Evolutionary conservation across 92 coral and sea anemone species (phyloP).

Genomic region (Metridium senile): DNA sequence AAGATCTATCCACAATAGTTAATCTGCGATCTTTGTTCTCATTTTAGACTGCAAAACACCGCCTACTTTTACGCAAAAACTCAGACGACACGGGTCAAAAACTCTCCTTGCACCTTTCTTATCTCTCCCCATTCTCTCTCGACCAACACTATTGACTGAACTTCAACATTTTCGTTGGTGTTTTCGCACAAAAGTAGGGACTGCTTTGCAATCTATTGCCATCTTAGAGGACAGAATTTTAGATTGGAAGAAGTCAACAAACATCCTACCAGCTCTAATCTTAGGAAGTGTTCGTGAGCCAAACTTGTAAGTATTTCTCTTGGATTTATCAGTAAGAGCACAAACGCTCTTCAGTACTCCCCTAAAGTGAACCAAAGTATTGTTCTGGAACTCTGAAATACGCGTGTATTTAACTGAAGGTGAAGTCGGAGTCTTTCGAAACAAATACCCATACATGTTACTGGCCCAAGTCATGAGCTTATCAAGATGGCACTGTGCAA

Average conservation of each 20-base stretch:
- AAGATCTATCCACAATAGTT: too few relatives aligned
- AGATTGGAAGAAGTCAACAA: background rate
- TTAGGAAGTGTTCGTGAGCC: slow-evolving; percentile 65
- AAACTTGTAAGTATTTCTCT: slow-evolving; percentile 50
- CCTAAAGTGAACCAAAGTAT: slow-evolving; percentile 78
- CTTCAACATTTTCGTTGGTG: too few relatives aligned
- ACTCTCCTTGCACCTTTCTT: too few relatives aligned
- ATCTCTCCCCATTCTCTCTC: too few relatives aligned
- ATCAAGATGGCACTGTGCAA: slow-evolving; percentile 64
- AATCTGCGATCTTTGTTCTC: too few relatives aligned
- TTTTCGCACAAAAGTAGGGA: too few relatives aligned
- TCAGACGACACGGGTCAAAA: too few relatives aligned
- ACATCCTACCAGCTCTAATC: slow-evolving; percentile 61
- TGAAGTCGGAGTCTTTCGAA: slow-evolving; percentile 14
- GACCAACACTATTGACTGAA: too few relatives aligned
- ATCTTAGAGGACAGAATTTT: too few relatives aligned
- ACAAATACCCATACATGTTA: slow-evolving; percentile 56
- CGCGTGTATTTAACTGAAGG: slow-evolving; percentile 47
- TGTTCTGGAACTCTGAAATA: slow-evolving; percentile 64
- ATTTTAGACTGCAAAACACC: too few relatives aligned
- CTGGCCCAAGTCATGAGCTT: slow-evolving; percentile 60
- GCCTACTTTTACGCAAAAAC: too few relatives aligned
- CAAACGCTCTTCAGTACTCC: slow-evolving; percentile 58
- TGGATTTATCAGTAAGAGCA: slow-evolving; percentile 33
- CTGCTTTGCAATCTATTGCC: too few relatives aligned